Conservation (phyloP, 2,113 vertebrate genomes). For the Phaethornis superciliosus region DNA sequence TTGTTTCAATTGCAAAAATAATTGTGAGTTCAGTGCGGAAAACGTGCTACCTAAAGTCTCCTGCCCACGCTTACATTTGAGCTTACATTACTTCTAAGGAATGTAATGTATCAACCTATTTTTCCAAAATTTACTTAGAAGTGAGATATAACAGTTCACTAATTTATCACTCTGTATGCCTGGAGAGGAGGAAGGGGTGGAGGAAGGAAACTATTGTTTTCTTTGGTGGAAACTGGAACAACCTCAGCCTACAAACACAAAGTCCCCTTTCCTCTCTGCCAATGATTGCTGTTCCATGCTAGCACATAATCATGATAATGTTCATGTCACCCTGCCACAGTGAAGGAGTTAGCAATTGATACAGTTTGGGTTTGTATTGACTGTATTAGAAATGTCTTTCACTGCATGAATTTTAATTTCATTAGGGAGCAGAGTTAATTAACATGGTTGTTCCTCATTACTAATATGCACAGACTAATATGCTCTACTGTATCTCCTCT, state of each 20-base stretch:
- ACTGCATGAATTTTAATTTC: not conserved
- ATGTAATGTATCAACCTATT: not conserved
- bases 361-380: not conserved
- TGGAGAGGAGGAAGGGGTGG: not conserved
- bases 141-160: not conserved
- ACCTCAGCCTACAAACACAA: not conserved
- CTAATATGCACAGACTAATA: not conserved
- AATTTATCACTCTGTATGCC: not conserved
- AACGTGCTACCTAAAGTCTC: not conserved
- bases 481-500: not conserved
- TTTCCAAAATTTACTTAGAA: not conserved
- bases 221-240: not conserved
- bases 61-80: not conserved
- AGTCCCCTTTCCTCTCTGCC: not conserved
- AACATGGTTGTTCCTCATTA: not conserved
- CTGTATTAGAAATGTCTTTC: not conserved
- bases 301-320: not conserved
- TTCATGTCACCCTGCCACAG: not conserved
- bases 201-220: not conserved
- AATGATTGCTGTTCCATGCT: not conserved
- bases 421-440: constrained; percentile 36
- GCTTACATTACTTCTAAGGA: not conserved
- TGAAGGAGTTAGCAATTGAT: not conserved
- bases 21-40: not conserved
- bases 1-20: not conserved